Evolutionary conservation across 2,888 invertebrate genomes (phyloP).

Genomic region (Calameuta filiformis): DNA sequence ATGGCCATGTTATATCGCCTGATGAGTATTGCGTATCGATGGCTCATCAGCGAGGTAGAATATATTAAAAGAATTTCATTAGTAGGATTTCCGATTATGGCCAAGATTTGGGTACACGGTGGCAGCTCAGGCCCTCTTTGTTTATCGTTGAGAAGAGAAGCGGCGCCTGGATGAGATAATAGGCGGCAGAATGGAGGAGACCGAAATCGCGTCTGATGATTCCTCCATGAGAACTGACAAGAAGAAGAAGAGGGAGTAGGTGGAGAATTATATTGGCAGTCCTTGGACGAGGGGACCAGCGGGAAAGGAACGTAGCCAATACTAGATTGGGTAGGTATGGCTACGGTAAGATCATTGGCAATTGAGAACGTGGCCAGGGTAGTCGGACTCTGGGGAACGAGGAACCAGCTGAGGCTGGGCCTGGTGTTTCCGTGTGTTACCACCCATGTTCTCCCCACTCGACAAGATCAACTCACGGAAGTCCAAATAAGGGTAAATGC

Average conservation of each 20-base stretch:
- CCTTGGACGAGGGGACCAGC: not conserved
- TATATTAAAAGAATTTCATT: not conserved
- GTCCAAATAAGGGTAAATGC: slow-evolving; percentile 58
- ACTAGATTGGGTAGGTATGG: not conserved
- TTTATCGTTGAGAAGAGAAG: not conserved
- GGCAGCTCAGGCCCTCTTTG: not conserved
- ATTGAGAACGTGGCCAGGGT: not conserved
- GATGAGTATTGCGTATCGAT: not conserved
- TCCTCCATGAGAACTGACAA: not conserved
- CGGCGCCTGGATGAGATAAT: not conserved
- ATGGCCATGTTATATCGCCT: not conserved
- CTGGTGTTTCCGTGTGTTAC: not conserved
- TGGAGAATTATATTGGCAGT: slow-evolving; percentile 26
- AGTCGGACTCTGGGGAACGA: not conserved
- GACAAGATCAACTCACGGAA: slow-evolving; percentile 35
- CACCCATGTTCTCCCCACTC: not conserved
- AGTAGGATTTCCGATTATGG: not conserved
- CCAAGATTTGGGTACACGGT: not conserved
- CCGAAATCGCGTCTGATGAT: not conserved
- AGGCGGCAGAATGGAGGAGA: not conserved
- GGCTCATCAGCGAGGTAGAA: not conserved
- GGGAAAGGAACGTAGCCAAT: not conserved
- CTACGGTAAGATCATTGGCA: not conserved
- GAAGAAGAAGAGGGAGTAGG: not conserved
- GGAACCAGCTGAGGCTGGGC: slow-evolving; percentile 9